A percentile compares a stretch with the other conserved stretches of the same genome.
phyloP scores from a whole-genome alignment of 2,113 vertebrate genomes.

The Corythornis madagascariensis region DNA sequence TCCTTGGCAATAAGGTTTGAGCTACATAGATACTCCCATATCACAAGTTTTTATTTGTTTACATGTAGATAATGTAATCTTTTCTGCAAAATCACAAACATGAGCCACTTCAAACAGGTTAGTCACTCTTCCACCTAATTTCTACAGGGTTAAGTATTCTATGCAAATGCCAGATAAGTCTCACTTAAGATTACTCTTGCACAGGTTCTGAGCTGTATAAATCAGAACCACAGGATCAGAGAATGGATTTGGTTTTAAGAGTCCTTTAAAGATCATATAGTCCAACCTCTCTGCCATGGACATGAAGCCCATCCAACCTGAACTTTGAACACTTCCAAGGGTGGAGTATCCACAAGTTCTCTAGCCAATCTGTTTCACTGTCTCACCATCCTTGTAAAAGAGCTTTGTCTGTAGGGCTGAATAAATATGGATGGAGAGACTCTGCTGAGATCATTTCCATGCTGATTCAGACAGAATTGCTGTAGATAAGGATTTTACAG shows the following conservation, averaged over 20 bases:
- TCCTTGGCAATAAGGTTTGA: not conserved
- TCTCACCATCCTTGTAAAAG: no score
- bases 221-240: not conserved
- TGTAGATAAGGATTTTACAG: no score
- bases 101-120: not conserved
- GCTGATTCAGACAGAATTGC: no score
- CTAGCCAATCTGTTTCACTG: no score
- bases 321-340: no score
- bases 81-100: not conserved
- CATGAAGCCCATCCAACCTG: not conserved
- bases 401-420: no score
- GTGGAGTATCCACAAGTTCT: no score
- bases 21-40: not conserved
- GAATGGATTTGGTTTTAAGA: not conserved
- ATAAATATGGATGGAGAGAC: no score
- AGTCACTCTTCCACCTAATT: not conserved
- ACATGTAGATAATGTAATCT: not conserved
- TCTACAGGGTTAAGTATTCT: not conserved
- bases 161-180: not conserved
- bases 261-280: not conserved
- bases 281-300: rapidly evolving
- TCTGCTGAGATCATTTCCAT: no score
- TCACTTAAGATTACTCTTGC: not conserved
- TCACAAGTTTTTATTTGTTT: not conserved
- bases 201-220: not conserved